Base-by-base conservation (phyloP, 2,888 invertebrate genomes). In the Melieria picta region DNA sequence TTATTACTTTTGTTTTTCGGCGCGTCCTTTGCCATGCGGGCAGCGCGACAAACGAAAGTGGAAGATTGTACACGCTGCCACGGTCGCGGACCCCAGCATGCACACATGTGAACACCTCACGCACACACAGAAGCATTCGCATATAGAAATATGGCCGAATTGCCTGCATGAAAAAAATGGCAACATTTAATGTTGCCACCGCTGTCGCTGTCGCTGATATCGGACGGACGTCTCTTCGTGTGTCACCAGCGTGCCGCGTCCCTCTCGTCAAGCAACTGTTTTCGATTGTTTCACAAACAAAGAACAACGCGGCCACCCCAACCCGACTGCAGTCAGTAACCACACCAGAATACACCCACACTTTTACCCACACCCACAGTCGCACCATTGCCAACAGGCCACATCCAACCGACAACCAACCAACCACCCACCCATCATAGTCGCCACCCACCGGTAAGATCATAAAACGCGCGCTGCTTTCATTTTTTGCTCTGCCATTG, bases 201-300 rank as follows among this genome's bases (percentile, higher is more conserved):
- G 52, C 13, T 7, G 13, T 52, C 30, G 30, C 30, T 30, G n/a
- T n/a, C n/a, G 30, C 30, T 30, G 30, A 30, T 30, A 2, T 30
- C 52, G 52, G 5, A 7, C 6, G n/a, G 52, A 52, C 9, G 52
- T 52, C 11, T 52, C 52, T 52, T 52, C 52, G 9, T 52, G 52
- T 7, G 50, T 50, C 11, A 10, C 11, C 50, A 10, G 50, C 11
- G 50, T 50, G 9, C 13, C 13, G 11, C 13, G 52, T 43, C 10
- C 60, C n/a, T 60, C n/a, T n/a, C 11, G 42, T 7, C 43, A 9
- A 42, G 63, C 57, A 52, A 16, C 58, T 69, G 72, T 72, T 72
- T 72, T 72, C 65, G 72, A 72, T 69, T 69, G 72, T 72, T 69
- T 69, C 69, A 52, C 69, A 65, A 69, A 65, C 72, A 72, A 65